A percentile compares a stretch with the other conserved stretches of the same genome.
Evolutionary conservation across 2,888 invertebrate species (phyloP).

Genomic region (Acanthacorydalis orientalis): DNA sequence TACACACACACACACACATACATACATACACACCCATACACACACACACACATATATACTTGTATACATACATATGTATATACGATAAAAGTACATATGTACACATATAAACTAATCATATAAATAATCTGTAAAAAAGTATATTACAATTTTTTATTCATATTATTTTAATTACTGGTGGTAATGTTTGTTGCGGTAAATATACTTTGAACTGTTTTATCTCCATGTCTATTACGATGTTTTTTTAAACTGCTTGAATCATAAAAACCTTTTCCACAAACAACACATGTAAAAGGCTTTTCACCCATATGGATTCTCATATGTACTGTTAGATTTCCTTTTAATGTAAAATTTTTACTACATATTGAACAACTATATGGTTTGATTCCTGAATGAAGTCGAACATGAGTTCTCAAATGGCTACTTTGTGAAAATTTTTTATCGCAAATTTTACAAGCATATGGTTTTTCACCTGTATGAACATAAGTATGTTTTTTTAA

Average conservation of each 20-base stretch:
- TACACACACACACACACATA: no score
- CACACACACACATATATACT: no score
- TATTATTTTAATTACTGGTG: no score
- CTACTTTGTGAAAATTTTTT: neutral
- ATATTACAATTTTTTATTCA: no score
- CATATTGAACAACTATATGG: neutral
- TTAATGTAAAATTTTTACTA: neutral
- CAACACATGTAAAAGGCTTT: neutral
- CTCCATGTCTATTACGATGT: neutral
- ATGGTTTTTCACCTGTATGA: neutral
- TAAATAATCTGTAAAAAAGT: no score
- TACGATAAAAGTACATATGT: no score
- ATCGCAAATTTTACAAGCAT: neutral
- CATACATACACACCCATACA: no score
- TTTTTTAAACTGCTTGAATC: conserved; percentile 3
- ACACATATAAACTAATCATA: no score
- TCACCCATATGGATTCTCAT: neutral
- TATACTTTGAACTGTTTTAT: neutral
- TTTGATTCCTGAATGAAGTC: neutral
- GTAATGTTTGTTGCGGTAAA: no score
- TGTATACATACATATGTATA: no score
- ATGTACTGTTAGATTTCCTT: conserved; percentile 1
- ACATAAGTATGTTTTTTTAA: neutral
- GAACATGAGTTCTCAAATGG: conserved; percentile 2
- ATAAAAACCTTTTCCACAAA: conserved; percentile 2